phyloP scores from a whole-genome alignment of 1,140 invertebrate genomes.

The Scaptodrosophila lebanonensis region DNA sequence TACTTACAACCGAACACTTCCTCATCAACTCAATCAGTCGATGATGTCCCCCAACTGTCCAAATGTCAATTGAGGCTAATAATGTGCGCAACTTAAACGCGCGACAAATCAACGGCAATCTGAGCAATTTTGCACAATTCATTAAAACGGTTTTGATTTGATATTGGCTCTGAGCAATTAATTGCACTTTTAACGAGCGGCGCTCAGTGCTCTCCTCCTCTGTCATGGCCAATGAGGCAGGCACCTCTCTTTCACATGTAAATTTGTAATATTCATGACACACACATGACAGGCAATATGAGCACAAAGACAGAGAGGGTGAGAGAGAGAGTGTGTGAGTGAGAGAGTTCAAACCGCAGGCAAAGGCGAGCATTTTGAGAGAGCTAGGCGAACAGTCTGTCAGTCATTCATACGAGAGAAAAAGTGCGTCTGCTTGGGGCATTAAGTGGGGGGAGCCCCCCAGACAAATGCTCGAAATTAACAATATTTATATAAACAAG shows the following conservation, averaged over 20 bases:
- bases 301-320: background rate
- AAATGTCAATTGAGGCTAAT: constrained; percentile 34
- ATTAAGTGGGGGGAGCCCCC: constrained; percentile 17
- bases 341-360: constrained; percentile 24
- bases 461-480: too few relatives aligned
- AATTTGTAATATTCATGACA: constrained; percentile 59
- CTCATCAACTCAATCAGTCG: background rate
- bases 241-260: constrained; percentile 34
- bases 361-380: constrained; percentile 14
- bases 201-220: constrained; percentile 13
- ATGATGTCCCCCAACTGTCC: constrained; percentile 1
- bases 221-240: constrained; percentile 9
- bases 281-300: constrained; percentile 14
- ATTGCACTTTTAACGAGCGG: constrained; percentile 63
- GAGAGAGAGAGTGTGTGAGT: constrained; percentile 6
- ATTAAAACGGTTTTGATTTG: constrained; percentile 69
- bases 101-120: constrained; percentile 47
- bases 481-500: constrained; percentile 75
- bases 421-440: background rate
- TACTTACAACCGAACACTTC: background rate
- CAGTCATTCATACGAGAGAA: background rate
- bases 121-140: constrained; percentile 69
- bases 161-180: constrained; percentile 62
- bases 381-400: background rate
- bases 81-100: constrained; percentile 33